Conservation (phyloP, 2,113 vertebrate species). For the Fukomys damarensis region DNA sequence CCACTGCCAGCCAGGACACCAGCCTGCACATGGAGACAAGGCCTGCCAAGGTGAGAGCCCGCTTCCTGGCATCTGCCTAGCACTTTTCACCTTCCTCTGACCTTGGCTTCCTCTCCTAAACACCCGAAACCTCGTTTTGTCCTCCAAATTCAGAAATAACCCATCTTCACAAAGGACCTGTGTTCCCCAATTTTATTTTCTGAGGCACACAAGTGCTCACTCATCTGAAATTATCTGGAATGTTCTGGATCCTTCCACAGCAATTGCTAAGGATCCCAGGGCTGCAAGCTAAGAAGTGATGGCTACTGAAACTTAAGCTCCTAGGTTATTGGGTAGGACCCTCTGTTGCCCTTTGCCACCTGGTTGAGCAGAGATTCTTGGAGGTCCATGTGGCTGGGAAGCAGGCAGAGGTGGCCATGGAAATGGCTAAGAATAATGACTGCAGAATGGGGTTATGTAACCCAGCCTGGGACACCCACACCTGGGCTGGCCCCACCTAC, state of each 20-base stretch:
- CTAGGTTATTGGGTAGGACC: no score
- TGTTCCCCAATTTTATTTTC: background rate
- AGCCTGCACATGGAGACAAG: slow-evolving; percentile 90
- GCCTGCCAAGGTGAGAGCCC: slow-evolving; percentile 92
- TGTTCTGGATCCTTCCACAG: background rate
- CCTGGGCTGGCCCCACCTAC: background rate
- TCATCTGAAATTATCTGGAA: background rate
- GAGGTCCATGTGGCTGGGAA: background rate
- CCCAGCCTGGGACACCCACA: background rate
- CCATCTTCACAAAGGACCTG: background rate
- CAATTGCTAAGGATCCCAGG: background rate
- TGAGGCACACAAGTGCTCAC: background rate
- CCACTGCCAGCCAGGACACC: slow-evolving; percentile 91
- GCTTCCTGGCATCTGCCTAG: background rate
- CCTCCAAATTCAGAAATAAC: background rate
- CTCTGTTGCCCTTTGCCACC: background rate
- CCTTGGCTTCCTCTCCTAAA: background rate
- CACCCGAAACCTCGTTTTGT: background rate
- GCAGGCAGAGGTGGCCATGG: background rate
- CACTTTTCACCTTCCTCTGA: background rate
- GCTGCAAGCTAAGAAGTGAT: background rate
- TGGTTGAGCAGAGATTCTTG: no score
- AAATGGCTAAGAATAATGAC: no score
- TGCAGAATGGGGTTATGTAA: background rate
- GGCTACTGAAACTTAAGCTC: background rate